Base-by-base conservation (phyloP, 2,113 vertebrate species). In the Thamnaconus septentrionalis region DNA sequence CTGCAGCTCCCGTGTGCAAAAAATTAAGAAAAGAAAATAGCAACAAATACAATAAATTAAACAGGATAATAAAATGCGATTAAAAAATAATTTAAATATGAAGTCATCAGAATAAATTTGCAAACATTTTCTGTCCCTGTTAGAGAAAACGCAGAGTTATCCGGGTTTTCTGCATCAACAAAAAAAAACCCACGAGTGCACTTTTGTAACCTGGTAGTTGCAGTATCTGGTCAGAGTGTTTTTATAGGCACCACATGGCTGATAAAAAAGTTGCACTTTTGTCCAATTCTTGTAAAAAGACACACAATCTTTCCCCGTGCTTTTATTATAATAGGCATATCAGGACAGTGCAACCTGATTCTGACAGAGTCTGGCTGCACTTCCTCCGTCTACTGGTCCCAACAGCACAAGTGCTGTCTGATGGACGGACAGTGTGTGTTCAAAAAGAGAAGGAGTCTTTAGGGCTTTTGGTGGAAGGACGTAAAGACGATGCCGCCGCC, bases 321-420 rank as follows among this genome's bases (percentile, higher is more conserved):
- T 42, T 71, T 56, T 41, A 61, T 71, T 64, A 61, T 79, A 81
- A 78, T 69, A 75, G 59, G 64, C 69, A 60, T 64, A 58, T 75
- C 73, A 67, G 63, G 56, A 69, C 73, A 61, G 58, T 59, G 81
- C 69, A 84, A 79, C 59, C 39, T 41, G 64, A 87, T 72, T 74
- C 75, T 77, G 73, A 84, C 73, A 74, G 76, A 61, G 1, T 31
- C 18, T 31, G 18, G 49, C 60, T 54, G 59, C 64, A 71, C 72
- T 82, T 85, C 72, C 64, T 84, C 76, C 65, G 69, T 58, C 53
- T 58, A 79, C 70, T 11, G 48, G 18, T 31, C 73, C 75, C 64
- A 71, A 72, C 81, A 81, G 64, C 71, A 69, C 71, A 57, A 64
- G 67, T 60, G 59, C 66, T 82, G 12, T 79, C 61, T 75, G 75